Conservation (phyloP, 2,888 invertebrate species). For the Mythimna pallens region DNA sequence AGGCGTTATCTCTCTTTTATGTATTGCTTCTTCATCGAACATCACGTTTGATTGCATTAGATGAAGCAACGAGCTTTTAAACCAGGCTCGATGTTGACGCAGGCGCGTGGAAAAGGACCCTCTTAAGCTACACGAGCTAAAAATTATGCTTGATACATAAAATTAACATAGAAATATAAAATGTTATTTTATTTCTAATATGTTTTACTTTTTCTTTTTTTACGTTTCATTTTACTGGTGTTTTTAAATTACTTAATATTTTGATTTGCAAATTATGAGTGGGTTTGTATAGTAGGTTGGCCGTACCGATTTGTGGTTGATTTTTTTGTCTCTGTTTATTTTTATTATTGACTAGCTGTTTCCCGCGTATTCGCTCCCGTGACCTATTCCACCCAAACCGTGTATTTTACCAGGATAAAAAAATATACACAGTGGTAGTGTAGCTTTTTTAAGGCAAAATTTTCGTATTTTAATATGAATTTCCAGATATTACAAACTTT, state of each 20-base stretch:
- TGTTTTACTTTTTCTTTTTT: not conserved
- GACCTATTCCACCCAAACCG: not conserved
- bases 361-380: not conserved
- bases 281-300: too few species aligned
- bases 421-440: not conserved
- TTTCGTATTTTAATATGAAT: not conserved
- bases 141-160: not conserved
- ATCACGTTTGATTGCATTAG: too few species aligned
- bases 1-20: too few species aligned
- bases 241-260: not conserved
- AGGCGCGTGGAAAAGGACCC: too few species aligned
- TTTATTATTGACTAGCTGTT: not conserved
- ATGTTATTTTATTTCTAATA: slow-evolving; percentile 4
- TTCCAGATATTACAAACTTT: too few species aligned
- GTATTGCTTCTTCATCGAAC: too few species aligned
- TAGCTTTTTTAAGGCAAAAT: not conserved
- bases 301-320: not conserved
- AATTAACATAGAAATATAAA: slow-evolving; percentile 1
- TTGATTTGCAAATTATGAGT: not conserved
- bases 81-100: too few species aligned
- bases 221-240: too few species aligned
- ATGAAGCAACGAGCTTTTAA: too few species aligned
- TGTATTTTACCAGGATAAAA: not conserved
- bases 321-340: not conserved
- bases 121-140: too few species aligned